Evolutionary conservation across 1,140 invertebrate genomes (phyloP).

Genomic region (Leptonema lineaticorne): DNA sequence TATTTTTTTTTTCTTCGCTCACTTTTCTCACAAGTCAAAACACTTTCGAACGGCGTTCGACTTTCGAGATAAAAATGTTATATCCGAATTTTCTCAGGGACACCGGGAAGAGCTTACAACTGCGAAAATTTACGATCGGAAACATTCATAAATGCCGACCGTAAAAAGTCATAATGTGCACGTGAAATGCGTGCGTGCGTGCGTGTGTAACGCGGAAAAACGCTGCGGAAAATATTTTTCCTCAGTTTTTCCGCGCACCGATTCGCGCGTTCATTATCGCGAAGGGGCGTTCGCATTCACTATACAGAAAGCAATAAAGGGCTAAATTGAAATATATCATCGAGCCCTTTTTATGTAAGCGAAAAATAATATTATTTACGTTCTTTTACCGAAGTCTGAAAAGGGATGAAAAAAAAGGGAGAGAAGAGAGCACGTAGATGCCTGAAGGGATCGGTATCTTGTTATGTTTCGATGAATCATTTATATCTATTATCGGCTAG

Average conservation of each 20-base stretch:
- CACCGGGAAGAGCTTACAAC: neutral
- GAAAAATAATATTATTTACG: constrained; percentile 1
- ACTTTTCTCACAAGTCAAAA: too few species aligned
- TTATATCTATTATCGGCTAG: constrained; percentile 2
- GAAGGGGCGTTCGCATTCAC: too few species aligned
- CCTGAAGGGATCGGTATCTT: neutral
- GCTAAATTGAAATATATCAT: neutral
- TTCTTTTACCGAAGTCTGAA: neutral
- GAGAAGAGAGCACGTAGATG: neutral
- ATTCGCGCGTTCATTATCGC: neutral
- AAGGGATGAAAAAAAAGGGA: neutral
- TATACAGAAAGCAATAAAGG: neutral
- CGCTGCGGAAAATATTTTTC: too few species aligned
- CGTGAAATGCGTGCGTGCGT: neutral
- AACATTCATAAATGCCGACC: neutral
- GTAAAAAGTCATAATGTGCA: neutral
- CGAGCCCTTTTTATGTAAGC: neutral
- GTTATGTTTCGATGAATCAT: neutral
- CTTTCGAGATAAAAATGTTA: neutral
- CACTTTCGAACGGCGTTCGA: neutral
- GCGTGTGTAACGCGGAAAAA: neutral
- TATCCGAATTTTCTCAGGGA: neutral
- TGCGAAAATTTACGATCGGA: neutral
- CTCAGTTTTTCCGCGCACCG: neutral
- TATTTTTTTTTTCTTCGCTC: neutral